A percentile compares a stretch with the other conserved stretches of the same genome.
Conservation (phyloP, 2,797 vertebrate species). For the Coendou prehensilis region DNA sequence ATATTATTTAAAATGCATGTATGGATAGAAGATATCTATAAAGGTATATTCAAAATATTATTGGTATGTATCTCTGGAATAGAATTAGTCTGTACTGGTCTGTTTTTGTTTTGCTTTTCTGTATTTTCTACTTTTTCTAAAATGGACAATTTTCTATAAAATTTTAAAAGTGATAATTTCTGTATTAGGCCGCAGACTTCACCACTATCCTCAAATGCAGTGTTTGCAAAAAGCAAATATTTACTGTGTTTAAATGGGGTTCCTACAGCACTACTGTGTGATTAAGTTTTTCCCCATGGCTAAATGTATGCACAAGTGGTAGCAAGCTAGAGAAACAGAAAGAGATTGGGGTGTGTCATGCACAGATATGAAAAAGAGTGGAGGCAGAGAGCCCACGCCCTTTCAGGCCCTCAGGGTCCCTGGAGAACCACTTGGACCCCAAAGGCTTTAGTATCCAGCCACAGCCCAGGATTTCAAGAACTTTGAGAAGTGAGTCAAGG, state of each 20-base stretch:
- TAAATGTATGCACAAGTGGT: conserved; percentile 20
- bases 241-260: conserved; percentile 24
- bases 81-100: not conserved
- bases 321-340: conserved; percentile 16
- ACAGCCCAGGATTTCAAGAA: conserved; percentile 73
- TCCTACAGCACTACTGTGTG: not conserved
- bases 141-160: conserved; percentile 33
- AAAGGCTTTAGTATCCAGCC: not conserved
- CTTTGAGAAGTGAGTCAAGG: conserved; percentile 85
- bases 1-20: not conserved
- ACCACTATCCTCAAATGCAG: not conserved
- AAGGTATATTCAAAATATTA: not conserved
- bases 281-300: not conserved
- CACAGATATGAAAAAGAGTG: not conserved
- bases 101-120: not conserved
- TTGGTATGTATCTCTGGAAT: not conserved
- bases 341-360: not conserved
- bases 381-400: not conserved
- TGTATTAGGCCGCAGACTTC: not conserved
- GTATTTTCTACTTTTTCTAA: conserved; percentile 48
- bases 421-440: not conserved
- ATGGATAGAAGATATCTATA: not conserved
- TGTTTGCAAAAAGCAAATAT: not conserved
- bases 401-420: not conserved
- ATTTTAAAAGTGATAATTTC: conserved; percentile 13